phyloP scores from a whole-genome alignment of 2,888 invertebrate species.

The Drosophila monieri region DNA sequence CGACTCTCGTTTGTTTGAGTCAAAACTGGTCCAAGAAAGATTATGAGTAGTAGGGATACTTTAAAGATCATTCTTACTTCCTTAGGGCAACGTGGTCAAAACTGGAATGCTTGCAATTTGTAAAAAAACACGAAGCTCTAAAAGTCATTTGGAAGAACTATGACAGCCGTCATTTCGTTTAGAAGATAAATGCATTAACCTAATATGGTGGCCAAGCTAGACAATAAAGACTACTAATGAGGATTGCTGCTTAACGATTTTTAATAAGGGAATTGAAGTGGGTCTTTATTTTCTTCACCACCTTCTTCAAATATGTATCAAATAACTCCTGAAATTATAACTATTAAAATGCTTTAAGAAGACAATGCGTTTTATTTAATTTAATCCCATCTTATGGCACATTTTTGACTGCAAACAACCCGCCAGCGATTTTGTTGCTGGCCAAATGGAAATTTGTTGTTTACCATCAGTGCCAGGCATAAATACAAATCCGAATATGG shows the following conservation, averaged over 20 bases:
- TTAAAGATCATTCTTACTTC: neutral
- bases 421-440: conserved; percentile 31
- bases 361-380: conserved; percentile 45
- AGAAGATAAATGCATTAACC: neutral
- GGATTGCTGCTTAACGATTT: neutral
- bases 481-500: conserved; percentile 41
- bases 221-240: neutral
- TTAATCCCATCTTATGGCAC: conserved; percentile 1
- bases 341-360: conserved; percentile 22
- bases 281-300: too few relatives aligned
- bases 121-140: neutral
- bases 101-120: neutral
- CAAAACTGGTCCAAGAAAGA: neutral
- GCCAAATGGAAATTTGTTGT: conserved; percentile 64
- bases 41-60: neutral
- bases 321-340: conserved; percentile 10
- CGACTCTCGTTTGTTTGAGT: neutral
- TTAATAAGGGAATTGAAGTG: neutral
- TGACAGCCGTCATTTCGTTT: neutral
- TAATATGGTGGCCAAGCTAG: neutral
- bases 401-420: conserved; percentile 17
- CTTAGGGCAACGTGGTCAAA: neutral
- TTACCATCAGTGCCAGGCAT: conserved; percentile 49
- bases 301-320: too few relatives aligned
- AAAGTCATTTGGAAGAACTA: neutral